phyloP scores from a whole-genome alignment of 1,140 invertebrate species.

The Drosophila grimshawi region DNA sequence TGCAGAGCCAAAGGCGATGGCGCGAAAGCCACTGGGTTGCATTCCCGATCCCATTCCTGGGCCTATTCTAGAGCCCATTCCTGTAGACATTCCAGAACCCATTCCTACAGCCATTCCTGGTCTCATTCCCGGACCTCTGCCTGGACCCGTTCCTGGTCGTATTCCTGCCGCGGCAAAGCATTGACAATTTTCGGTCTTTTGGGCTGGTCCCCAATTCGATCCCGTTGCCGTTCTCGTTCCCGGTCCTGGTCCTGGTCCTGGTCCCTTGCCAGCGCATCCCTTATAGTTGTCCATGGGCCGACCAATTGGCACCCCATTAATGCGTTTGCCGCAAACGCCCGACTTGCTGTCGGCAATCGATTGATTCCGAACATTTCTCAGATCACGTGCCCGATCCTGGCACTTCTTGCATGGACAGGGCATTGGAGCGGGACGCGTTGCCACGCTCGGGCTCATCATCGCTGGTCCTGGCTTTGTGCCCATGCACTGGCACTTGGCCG shows the following conservation, averaged over 20 bases:
- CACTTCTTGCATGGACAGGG: constrained; percentile 43
- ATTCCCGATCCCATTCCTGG: not conserved
- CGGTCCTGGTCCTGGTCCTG: not conserved
- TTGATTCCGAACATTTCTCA: not conserved
- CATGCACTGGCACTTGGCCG: constrained; percentile 15
- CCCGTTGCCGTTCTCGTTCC: not conserved
- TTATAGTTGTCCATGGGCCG: not conserved
- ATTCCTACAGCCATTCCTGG: not conserved
- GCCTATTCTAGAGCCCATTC: not conserved
- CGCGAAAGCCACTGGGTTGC: too few species aligned
- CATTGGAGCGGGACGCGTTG: not conserved
- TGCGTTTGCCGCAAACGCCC: constrained; percentile 5
- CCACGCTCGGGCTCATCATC: not conserved
- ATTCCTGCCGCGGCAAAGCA: not conserved
- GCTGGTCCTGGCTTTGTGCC: not conserved
- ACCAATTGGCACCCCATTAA: constrained; percentile 4
- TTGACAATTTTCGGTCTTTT: not conserved
- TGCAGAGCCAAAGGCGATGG: too few species aligned
- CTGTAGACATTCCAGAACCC: not conserved
- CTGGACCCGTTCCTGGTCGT: not conserved
- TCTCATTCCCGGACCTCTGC: not conserved
- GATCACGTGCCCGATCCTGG: constrained; percentile 15
- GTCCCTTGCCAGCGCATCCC: not conserved
- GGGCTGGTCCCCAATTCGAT: too few species aligned
- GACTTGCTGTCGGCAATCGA: not conserved